Conservation (phyloP, 2,888 invertebrate genomes). For the Mimas tiliae region DNA sequence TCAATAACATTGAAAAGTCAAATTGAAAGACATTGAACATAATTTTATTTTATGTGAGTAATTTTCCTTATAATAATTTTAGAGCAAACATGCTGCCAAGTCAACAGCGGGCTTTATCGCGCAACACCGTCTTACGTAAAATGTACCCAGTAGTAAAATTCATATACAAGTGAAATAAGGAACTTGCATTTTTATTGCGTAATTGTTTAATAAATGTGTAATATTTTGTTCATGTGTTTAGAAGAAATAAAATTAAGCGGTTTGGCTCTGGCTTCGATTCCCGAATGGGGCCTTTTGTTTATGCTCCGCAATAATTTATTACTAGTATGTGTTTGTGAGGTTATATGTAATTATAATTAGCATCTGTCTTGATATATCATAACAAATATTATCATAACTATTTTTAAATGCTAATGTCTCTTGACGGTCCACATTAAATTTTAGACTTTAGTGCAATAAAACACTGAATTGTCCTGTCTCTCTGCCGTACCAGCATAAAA, state of each 20-base stretch:
- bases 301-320: too few relatives aligned
- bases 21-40: too few relatives aligned
- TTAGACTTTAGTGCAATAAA: too few relatives aligned
- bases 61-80: not conserved
- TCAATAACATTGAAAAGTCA: too few relatives aligned
- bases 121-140: constrained; percentile 8
- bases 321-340: too few relatives aligned
- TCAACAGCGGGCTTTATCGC: constrained; percentile 3
- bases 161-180: constrained; percentile 15
- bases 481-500: too few relatives aligned
- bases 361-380: too few relatives aligned
- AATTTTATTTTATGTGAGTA: not conserved
- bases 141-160: constrained; percentile 11
- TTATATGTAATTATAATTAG: too few relatives aligned
- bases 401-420: too few relatives aligned
- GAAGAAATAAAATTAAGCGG: not conserved
- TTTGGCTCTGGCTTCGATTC: not conserved
- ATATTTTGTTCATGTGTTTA: not conserved
- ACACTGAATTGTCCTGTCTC: too few relatives aligned
- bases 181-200: constrained; percentile 1
- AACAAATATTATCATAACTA: too few relatives aligned
- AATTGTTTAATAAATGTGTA: not conserved
- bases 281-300: not conserved
- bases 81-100: not conserved
- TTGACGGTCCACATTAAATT: too few relatives aligned